These are phyloP conservation scores for Caenorhabditis sp. DNA, from an alignment of 2,888 invertebrate genomes.

Conservation along the genomic window DNA sequence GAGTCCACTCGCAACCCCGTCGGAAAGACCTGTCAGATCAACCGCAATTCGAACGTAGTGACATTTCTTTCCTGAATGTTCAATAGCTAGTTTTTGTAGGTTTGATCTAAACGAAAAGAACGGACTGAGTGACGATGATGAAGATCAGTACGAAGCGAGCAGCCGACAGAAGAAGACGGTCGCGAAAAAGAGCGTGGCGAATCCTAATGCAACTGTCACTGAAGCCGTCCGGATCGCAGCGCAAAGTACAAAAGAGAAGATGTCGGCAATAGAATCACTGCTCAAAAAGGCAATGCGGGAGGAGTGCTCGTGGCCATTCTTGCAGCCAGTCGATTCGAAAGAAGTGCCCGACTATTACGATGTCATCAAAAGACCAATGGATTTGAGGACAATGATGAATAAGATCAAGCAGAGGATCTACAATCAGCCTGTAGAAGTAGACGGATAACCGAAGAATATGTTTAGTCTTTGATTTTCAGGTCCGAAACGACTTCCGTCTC, in stretches of 20 bases:
- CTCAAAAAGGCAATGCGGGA: slow-evolving; percentile 66
- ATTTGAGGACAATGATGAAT: slow-evolving; percentile 89
- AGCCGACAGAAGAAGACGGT: not conserved
- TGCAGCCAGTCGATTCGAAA: slow-evolving; percentile 67
- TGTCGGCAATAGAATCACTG: slow-evolving; percentile 56
- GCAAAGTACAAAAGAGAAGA: slow-evolving; percentile 54
- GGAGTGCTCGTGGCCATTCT: slow-evolving; percentile 69
- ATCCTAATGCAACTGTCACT: not conserved
- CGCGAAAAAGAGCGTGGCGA: not conserved
- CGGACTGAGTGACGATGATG: not conserved
- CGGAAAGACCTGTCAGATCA: slow-evolving; percentile 14
- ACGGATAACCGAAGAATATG: too few species aligned
- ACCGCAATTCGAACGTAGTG: slow-evolving; percentile 3
- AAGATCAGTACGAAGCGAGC: not conserved
- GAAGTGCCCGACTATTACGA: slow-evolving; percentile 85
- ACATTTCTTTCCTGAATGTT: not conserved
- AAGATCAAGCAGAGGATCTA: slow-evolving; percentile 68
- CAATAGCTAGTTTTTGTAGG: not conserved
- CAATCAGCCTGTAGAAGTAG: slow-evolving; percentile 57
- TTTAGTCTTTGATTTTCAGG: too few species aligned
- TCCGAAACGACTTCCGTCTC: slow-evolving; percentile 80
- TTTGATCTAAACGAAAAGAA: not conserved
- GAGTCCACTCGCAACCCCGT: not conserved
- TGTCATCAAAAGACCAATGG: slow-evolving; percentile 94
- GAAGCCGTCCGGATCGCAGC: not conserved